Base-by-base conservation (phyloP, 2,113 vertebrate genomes). In the Antennarius striatus region DNA sequence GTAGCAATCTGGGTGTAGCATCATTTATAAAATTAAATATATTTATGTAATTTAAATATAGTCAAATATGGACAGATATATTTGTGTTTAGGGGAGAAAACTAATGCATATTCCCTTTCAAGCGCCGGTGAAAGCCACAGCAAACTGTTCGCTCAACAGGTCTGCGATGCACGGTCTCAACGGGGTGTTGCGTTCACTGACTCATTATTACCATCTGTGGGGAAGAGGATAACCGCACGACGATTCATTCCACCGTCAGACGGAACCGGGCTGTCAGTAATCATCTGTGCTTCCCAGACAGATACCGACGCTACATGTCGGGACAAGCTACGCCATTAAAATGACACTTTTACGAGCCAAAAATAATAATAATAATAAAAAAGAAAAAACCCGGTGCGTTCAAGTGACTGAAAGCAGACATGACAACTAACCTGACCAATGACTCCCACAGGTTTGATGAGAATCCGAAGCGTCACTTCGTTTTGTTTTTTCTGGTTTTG, bases 261-360 rank as follows among this genome's bases (percentile, higher is more conserved):
- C 74, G n/a, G 45, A 28, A 61, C 59, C 66, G 79, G 70, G 42
- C 65, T 85, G 86, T 85, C 80, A 83, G 69, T 12, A 56, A 80
- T 45, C 59, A 56, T 56, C 43, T 53, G 53, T 58, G 56, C 50
- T 71, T 73, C 63, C 73, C 77, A 75, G 56, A 51, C 68, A 54
- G 63, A 70, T 8, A 30, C 42, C n/a, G 52, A 52, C 48, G 39
- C 49, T 73, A 11, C 86, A 80, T 54, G 88, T 76, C 70, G 54
- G 62, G 74, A 73, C 85, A 87, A 73, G 79, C 50, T 51, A 56
- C 80, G 73, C 67, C 80, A 82, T 80, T 68, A 67, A 74, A 63
- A 66, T 63, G 29, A 53, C 9, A 67, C 57, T 22, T 56, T 45
- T 16, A 46, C 63, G 36, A 22, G 56, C 69, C 76, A 59, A 79